phyloP scores from a whole-genome alignment of 2,888 invertebrate species.

The Drosophila rellima region DNA sequence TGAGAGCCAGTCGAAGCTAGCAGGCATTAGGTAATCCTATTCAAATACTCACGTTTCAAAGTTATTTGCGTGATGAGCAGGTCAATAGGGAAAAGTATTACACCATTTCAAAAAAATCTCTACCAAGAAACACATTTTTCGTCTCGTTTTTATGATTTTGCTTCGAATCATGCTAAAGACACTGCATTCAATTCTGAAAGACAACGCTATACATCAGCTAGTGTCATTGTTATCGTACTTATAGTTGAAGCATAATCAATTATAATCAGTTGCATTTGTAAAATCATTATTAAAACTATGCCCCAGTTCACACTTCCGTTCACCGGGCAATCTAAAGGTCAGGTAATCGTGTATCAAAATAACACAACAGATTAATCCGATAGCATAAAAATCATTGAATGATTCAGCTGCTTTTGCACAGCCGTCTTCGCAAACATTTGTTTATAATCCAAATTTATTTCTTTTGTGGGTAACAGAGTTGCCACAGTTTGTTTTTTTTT shows the following conservation, averaged over 20 bases:
- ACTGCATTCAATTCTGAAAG: neutral
- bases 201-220: neutral
- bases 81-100: neutral
- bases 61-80: slow-evolving; percentile 12
- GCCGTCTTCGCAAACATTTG: slow-evolving; percentile 26
- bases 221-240: slow-evolving; percentile 6
- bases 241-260: slow-evolving; percentile 13
- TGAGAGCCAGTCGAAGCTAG: slow-evolving; percentile 13
- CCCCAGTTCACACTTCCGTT: slow-evolving; percentile 23
- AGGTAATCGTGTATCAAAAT: slow-evolving; percentile 16
- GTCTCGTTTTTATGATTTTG: too few species aligned
- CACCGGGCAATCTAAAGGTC: slow-evolving; percentile 11
- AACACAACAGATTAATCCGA: slow-evolving; percentile 16
- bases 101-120: neutral
- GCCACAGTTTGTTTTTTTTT: slow-evolving; percentile 37
- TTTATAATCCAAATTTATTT: slow-evolving; percentile 18
- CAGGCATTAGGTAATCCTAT: slow-evolving; percentile 19
- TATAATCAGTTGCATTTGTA: slow-evolving; percentile 5
- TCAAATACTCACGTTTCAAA: slow-evolving; percentile 19
- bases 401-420: slow-evolving; percentile 21
- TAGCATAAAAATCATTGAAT: slow-evolving; percentile 20
- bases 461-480: slow-evolving; percentile 44
- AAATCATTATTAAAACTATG: slow-evolving; percentile 9
- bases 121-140: neutral
- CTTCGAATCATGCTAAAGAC: too few species aligned